A percentile compares a stretch with the other conserved stretches of the same genome.
phyloP scores from a whole-genome alignment of 2,888 invertebrate species.

The Epinotia nisella region DNA sequence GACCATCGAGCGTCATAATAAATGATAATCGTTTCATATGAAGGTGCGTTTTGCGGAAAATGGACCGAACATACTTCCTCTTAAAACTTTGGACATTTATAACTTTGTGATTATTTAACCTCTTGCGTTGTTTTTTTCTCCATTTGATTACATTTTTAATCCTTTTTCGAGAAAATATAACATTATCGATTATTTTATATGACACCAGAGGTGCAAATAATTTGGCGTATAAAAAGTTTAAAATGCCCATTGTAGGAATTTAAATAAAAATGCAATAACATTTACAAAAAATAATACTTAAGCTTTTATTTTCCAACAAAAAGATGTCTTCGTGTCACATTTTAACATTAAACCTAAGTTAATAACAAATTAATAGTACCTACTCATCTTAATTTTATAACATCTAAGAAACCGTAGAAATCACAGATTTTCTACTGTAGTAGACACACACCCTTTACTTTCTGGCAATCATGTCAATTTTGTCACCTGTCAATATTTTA shows the following conservation, averaged over 20 bases:
- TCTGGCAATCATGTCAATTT: not conserved
- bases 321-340: not conserved
- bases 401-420: conserved; percentile 1
- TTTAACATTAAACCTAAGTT: not conserved
- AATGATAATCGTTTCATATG: no score
- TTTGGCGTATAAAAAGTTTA: no score
- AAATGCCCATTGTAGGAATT: not conserved
- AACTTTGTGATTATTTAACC: no score
- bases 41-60: no score
- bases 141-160: no score
- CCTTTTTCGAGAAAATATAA: no score
- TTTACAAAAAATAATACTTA: conserved; percentile 2
- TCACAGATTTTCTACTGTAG: conserved; percentile 5
- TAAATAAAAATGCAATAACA: not conserved
- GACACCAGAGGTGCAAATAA: no score
- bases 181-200: no score
- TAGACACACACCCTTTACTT: not conserved
- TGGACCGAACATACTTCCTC: no score
- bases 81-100: no score
- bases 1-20: no score
- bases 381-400: conserved; percentile 6
- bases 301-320: conserved; percentile 18
- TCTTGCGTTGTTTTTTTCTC: no score
- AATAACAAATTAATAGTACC: not conserved
- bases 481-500: not conserved